Conservation (phyloP, 2,113 vertebrate genomes). For the Brachionichthys hirsutus region DNA sequence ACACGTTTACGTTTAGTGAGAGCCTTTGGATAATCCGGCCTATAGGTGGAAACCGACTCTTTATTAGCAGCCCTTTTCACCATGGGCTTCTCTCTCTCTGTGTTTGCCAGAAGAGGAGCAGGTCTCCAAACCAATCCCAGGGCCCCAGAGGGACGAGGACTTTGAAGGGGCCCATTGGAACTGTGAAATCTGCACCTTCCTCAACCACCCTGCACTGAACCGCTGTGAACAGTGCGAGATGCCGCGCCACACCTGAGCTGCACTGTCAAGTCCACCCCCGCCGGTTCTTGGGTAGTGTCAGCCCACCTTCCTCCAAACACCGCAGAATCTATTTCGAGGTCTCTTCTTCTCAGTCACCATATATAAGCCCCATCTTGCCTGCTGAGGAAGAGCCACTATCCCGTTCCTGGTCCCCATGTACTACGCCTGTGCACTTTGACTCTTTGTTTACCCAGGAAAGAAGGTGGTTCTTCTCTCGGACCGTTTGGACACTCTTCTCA, state of each 20-base stretch:
- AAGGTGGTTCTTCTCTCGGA: conserved; percentile 36
- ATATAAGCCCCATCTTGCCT: conserved; percentile 62
- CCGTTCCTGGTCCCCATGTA: conserved; percentile 39
- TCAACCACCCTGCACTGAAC: conserved; percentile 97
- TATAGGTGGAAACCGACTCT: neutral
- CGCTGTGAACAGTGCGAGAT: conserved; percentile 99
- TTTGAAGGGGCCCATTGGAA: conserved; percentile 98
- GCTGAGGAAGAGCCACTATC: conserved; percentile 69
- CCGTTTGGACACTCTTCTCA: conserved; percentile 35
- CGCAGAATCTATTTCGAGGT: conserved; percentile 31
- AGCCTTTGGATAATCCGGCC: conserved; percentile 11
- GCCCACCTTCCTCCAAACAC: conserved; percentile 23
- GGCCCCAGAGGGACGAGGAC: conserved; percentile 90
- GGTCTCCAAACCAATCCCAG: conserved; percentile 72
- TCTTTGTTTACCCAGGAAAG: conserved; percentile 53
- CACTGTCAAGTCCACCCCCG: conserved; percentile 28
- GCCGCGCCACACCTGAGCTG: conserved; percentile 93
- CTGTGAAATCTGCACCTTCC: conserved; percentile 98
- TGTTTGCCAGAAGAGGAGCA: conserved; percentile 57
- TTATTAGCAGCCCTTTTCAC: neutral
- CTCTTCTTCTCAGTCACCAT: conserved; percentile 47
- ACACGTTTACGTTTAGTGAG: conserved; percentile 3
- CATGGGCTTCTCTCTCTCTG: neutral
- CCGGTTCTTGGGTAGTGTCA: conserved; percentile 57
- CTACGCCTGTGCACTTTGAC: conserved; percentile 70